Conservation (phyloP, 1,140 invertebrate genomes). For the Drosophila subpulchrella region DNA sequence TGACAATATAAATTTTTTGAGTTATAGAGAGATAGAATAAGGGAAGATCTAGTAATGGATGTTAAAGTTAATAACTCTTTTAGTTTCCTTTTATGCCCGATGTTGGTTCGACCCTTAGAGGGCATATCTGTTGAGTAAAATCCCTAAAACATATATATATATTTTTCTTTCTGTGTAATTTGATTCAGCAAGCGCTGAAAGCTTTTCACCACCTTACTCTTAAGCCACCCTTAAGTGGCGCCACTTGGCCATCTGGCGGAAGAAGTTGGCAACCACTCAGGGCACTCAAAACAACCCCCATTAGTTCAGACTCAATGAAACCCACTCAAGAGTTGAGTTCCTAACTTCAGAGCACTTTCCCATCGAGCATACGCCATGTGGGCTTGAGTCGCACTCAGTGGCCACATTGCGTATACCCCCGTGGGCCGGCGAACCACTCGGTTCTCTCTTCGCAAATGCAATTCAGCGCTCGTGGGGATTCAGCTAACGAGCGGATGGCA, state of each 20-base stretch:
- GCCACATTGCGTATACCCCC: conserved; percentile 24
- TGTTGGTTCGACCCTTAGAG: background rate
- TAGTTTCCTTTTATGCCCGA: too few species aligned
- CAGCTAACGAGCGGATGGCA: conserved; percentile 32
- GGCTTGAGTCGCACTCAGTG: conserved; percentile 9
- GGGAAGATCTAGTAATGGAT: too few species aligned
- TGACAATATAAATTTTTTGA: too few species aligned
- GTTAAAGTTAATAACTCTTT: too few species aligned
- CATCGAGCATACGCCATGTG: conserved; percentile 14
- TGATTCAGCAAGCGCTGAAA: conserved; percentile 3
- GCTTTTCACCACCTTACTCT: conserved; percentile 36
- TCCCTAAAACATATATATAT: too few species aligned
- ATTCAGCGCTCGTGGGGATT: conserved; percentile 45
- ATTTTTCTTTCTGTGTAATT: conserved; percentile 13
- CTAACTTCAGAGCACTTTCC: background rate
- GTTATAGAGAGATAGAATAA: too few species aligned
- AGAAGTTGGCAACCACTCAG: conserved; percentile 27
- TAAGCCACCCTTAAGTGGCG: conserved; percentile 50
- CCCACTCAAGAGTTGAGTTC: conserved; percentile 26
- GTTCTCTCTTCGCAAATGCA: conserved; percentile 5
- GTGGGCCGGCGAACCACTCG: conserved; percentile 15
- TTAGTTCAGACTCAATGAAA: background rate
- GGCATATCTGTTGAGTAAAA: too few species aligned
- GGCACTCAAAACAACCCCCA: conserved; percentile 4
- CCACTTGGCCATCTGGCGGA: conserved; percentile 53